Conservation (phyloP, 1,140 invertebrate genomes). For the Sminthurides bifidus region DNA sequence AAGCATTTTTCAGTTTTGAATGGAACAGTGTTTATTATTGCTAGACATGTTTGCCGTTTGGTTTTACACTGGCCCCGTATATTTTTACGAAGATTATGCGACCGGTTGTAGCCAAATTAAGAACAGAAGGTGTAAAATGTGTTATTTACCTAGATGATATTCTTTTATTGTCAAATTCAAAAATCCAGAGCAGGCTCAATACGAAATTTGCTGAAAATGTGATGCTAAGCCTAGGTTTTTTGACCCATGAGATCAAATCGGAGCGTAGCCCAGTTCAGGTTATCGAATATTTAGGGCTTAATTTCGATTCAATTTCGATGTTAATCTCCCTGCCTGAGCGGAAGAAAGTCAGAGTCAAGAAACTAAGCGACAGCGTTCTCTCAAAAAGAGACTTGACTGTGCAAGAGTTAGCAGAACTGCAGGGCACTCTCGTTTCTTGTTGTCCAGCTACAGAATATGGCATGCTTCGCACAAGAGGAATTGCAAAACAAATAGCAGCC, state of each 20-base stretch:
- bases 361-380: not conserved
- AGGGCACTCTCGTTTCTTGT: conserved; percentile 11
- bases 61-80: conserved; percentile 10
- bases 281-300: conserved; percentile 4
- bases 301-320: conserved; percentile 7
- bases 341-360: not conserved
- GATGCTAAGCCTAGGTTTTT: conserved; percentile 9
- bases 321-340: not conserved
- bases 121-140: not conserved
- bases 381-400: not conserved
- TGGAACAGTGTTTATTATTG: conserved; percentile 6
- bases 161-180: conserved; percentile 1
- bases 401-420: not conserved
- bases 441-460: conserved; percentile 10
- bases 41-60: conserved; percentile 17
- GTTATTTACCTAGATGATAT: conserved; percentile 25
- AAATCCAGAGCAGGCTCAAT: not conserved
- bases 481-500: conserved; percentile 1
- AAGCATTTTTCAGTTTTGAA: conserved; percentile 13
- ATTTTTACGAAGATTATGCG: conserved; percentile 20
- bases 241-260: conserved; percentile 10
- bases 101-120: conserved; percentile 11
- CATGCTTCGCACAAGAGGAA: conserved; percentile 10
- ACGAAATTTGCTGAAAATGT: not conserved
- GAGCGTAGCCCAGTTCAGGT: not conserved